Base-by-base conservation (phyloP, 2,113 vertebrate species). In the Pyxicephalus adspersus region DNA sequence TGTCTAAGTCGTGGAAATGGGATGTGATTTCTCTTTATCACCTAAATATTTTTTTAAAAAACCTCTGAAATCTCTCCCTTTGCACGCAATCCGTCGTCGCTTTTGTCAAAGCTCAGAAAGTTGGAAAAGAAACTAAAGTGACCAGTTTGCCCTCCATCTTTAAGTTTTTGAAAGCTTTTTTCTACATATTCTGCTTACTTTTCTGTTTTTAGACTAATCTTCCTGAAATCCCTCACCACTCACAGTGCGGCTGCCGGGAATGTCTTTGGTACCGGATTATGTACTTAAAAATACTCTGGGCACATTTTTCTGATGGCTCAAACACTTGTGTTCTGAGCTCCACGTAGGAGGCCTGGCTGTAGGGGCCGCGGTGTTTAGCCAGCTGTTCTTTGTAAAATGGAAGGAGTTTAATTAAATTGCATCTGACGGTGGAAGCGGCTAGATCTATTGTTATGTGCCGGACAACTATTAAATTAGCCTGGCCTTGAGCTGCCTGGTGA, bases 351-450 rank as follows among this genome's bases (percentile, higher is more conserved):
- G 79, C 84, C 85, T 84, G 76, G 83, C 80, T 80, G 83, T 84
- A 83, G 83, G 76, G 85, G 86, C 84, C 83, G 0, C 81, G 4
- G 86, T 85, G 15, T 20, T 26, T 28, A 8, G 84, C 85, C 89
- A 90, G 87, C 87, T 90, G 87, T 81, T 85, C 83, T 73, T 79
- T 86, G 83, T 77, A 83, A 77, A 76, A 84, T 84, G 87, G 81
- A 5, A 25, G 82, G 83, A 77, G 65, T 28, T 83, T 86, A 83
- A 74, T 87, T 88, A 86, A 89, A 68, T 83, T 67, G 77, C 81
- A 70, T 75, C 73, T 86, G 83, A 86, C 83, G n/a, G 85, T 84
- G 77, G 77, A 60, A 45, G 78, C 79, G 64, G 28, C 66, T 23
- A 75, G 65, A 1, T 76, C 85, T 83, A 82, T 83, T 83, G 3